Conservation (phyloP, 2,797 vertebrate species). For the Alosa sapidissima region DNA sequence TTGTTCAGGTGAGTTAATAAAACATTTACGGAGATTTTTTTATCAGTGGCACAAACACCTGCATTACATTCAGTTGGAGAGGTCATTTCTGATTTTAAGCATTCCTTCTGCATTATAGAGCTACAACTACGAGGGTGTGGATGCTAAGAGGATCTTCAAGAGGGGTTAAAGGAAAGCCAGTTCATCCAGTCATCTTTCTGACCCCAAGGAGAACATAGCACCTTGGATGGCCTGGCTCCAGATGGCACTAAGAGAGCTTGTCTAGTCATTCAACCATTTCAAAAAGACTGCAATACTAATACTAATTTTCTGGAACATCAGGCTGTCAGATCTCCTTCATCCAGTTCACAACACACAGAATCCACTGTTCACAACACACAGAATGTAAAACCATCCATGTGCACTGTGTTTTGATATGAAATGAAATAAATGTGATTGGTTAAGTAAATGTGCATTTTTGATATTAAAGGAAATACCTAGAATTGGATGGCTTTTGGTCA, state of each 20-base stretch:
- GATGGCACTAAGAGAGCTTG: background rate
- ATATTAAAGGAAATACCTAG: background rate
- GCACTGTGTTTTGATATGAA: constrained; percentile 61
- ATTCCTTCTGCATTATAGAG: constrained; percentile 69
- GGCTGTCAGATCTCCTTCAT: background rate
- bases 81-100: background rate
- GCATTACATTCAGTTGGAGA: background rate
- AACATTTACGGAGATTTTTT: too few relatives aligned
- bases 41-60: too few relatives aligned
- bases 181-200: background rate
- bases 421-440: constrained; percentile 58
- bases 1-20: constrained; percentile 81
- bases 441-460: background rate
- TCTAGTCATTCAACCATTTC: background rate
- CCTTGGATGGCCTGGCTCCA: background rate
- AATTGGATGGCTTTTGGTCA: background rate
- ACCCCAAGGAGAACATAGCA: background rate
- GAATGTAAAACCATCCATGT: constrained; percentile 36
- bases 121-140: constrained; percentile 86
- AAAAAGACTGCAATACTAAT: background rate
- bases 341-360: constrained; percentile 28
- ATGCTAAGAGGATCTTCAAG: constrained; percentile 91
- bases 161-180: constrained; percentile 63
- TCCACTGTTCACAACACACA: constrained; percentile 40
- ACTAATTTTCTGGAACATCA: background rate